phyloP scores from a whole-genome alignment of 1,140 invertebrate genomes.

The Bombus superbus region DNA sequence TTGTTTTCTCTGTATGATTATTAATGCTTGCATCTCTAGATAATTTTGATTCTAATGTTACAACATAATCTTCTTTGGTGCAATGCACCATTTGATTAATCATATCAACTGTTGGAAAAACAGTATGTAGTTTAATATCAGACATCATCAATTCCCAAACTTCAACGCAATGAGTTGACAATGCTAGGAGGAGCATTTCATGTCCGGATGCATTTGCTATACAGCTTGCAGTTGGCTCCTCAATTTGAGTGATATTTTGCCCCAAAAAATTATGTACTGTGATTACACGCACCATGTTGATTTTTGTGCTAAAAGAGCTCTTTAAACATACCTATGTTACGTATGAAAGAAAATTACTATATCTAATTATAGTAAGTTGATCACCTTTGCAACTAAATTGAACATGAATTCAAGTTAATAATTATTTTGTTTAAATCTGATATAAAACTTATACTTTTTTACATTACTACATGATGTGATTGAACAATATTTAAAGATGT shows the following conservation, averaged over 20 bases:
- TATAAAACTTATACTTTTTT: neutral
- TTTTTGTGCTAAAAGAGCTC: slow-evolving; percentile 1
- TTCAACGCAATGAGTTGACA: slow-evolving; percentile 85
- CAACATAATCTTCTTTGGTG: slow-evolving; percentile 85
- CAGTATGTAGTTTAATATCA: slow-evolving; percentile 81
- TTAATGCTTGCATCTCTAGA: slow-evolving; percentile 82
- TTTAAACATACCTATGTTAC: slow-evolving; percentile 17
- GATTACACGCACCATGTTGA: slow-evolving; percentile 87
- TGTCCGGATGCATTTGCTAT: slow-evolving; percentile 80
- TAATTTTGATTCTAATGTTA: slow-evolving; percentile 85
- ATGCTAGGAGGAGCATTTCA: slow-evolving; percentile 84
- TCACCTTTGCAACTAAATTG: neutral
- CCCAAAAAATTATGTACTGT: slow-evolving; percentile 88
- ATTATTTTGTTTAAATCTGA: neutral
- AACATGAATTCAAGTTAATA: neutral
- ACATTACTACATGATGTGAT: slow-evolving; percentile 1
- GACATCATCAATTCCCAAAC: slow-evolving; percentile 83
- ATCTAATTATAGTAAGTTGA: neutral
- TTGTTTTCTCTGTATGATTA: slow-evolving; percentile 59
- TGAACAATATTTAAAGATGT: neutral
- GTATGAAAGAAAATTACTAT: neutral
- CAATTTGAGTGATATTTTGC: slow-evolving; percentile 86
- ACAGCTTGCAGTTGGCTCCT: slow-evolving; percentile 86
- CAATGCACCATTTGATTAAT: slow-evolving; percentile 85
- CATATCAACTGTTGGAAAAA: slow-evolving; percentile 87